Evolutionary conservation across 2,113 vertebrate species (phyloP).

Genomic region (Ameiurus melas): DNA sequence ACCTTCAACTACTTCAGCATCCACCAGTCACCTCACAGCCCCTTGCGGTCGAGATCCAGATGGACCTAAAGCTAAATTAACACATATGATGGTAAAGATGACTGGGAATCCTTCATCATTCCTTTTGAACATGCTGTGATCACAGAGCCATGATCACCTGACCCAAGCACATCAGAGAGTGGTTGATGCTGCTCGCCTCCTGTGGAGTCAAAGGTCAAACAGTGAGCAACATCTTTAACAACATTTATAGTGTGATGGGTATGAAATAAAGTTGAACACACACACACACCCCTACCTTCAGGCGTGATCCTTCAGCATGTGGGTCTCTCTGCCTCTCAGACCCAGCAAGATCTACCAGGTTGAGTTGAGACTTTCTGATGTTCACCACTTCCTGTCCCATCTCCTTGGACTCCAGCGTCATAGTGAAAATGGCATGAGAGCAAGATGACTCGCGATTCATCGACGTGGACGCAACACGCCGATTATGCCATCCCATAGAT

Average conservation of each 20-base stretch:
- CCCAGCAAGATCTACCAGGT: conserved; percentile 92
- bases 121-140: no score
- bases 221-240: neutral
- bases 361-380: conserved; percentile 89
- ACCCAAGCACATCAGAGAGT: conserved; percentile 90
- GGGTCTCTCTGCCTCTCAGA: conserved; percentile 95
- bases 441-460: conserved; percentile 97
- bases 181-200: conserved; percentile 96
- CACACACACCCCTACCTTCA: conserved; percentile 84
- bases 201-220: conserved; percentile 53
- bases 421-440: conserved; percentile 93
- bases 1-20: no score
- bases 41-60: no score
- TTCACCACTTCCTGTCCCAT: conserved; percentile 83
- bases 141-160: conserved; percentile 90
- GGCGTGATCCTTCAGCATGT: conserved; percentile 84
- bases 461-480: conserved; percentile 90
- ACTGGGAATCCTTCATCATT: no score
- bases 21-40: no score
- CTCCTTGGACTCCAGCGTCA: conserved; percentile 92
- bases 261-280: neutral
- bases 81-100: no score
- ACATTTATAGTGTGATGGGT: neutral
- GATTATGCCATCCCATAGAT: conserved; percentile 85
- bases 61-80: no score